Conservation (phyloP, 1,140 invertebrate genomes). For the Apis laboriosa region DNA sequence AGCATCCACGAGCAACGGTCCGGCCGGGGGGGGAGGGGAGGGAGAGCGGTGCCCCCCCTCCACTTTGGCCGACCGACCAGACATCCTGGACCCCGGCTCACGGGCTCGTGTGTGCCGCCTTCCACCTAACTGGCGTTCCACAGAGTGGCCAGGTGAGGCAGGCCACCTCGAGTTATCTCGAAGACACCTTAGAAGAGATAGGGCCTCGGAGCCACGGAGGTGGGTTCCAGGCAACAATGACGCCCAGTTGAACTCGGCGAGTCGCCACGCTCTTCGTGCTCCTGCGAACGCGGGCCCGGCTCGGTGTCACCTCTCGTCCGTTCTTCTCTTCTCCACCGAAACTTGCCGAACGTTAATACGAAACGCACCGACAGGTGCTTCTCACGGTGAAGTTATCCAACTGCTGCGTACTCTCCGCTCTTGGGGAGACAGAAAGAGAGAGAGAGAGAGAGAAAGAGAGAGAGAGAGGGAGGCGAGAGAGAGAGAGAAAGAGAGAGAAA, state of each 20-base stretch:
- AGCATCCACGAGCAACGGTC: slow-evolving; percentile 65
- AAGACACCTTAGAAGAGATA: slow-evolving; percentile 75
- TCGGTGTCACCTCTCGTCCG: not conserved
- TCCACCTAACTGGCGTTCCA: slow-evolving; percentile 67
- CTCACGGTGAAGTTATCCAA: not conserved
- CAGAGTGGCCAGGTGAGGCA: slow-evolving; percentile 51
- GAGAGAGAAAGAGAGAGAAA: not conserved
- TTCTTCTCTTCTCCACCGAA: slow-evolving; percentile 1
- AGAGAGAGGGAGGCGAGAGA: not conserved
- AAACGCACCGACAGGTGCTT: slow-evolving; percentile 7
- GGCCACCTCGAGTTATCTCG: slow-evolving; percentile 68
- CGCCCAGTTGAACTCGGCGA: slow-evolving; percentile 76
- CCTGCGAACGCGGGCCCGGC: slow-evolving; percentile 40
- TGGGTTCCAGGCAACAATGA: slow-evolving; percentile 76
- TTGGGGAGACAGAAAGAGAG: not conserved
- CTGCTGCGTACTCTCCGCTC: no score
- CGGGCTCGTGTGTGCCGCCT: slow-evolving; percentile 48
- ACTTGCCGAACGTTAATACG: not conserved
- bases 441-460: no score
- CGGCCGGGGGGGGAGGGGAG: slow-evolving; percentile 25
- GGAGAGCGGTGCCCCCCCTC: slow-evolving; percentile 51
- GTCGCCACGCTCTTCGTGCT: slow-evolving; percentile 61
- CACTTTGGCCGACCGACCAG: slow-evolving; percentile 48
- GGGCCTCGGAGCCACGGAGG: slow-evolving; percentile 65
- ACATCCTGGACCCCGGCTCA: slow-evolving; percentile 52